Base-by-base conservation (phyloP, 2,888 invertebrate species). In the Sesia bembeciformis region DNA sequence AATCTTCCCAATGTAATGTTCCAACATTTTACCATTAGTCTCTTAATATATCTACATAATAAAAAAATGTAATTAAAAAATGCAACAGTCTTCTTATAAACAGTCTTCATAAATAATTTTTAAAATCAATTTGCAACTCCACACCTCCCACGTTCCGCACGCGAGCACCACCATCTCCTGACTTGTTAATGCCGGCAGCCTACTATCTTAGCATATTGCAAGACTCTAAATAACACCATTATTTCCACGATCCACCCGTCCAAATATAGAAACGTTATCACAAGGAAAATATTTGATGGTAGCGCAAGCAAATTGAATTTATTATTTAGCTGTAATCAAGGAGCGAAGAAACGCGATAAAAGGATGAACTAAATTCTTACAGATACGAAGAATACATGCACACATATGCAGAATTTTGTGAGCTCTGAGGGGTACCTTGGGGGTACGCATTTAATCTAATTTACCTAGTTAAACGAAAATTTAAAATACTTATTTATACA, bases 151-250 rank as follows among this genome's bases (percentile, higher is more conserved):
- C 58, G 67, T 59, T 60, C 62, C 74, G 59, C 63, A 57, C 62
- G 66, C 67, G 72, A 69, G 79, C 76, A 77, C 76, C 76, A 76
- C 84, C 84, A 86, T 84, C 89, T 86, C 76, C 76, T 88, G 88
- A 88, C 88, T 88, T 86, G 86, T 88, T 89, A 88, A 88, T 87
- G 82, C 80, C 72, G 69, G 68, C 81, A 79, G 84, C 82, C 84
- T 85, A 82, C 87, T 86, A 84, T 88, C 89, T 89, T 87, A 89
- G 87, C 89, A 88, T 88, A 89, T 87, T 89, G 88, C 87, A 83
- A 83, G 76, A 72, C 78, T 80, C 82, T 85, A 87, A 88, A 89
- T 85, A 89, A 83, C 83, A 57, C 81, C 85, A 85, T 89, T 87
- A 89, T 80, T 78, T 70, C 76, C 78, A 76, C 74, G 74, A 76